Conservation (phyloP, 2,113 vertebrate species). For the Cervus canadensis region DNA sequence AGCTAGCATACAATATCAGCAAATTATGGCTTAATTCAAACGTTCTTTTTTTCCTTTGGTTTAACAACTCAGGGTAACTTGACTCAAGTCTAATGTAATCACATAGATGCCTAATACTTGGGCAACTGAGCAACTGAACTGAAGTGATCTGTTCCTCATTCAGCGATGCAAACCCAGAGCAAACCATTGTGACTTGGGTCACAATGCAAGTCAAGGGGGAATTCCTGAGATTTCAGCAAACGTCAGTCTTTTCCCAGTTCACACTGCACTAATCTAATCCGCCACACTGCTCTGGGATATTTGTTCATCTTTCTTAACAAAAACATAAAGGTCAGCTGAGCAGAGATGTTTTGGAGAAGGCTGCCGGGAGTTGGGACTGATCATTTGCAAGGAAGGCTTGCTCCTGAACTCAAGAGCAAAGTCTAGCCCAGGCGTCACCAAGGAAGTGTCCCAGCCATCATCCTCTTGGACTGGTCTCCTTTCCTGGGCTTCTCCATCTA, state of each 20-base stretch:
- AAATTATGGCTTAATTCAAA: not conserved
- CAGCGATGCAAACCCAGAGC: too few species aligned
- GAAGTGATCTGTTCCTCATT: not conserved
- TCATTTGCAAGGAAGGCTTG: not conserved
- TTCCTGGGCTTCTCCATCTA: too few species aligned
- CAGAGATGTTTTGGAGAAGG: not conserved
- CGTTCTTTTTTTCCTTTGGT: not conserved
- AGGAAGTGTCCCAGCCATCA: not conserved
- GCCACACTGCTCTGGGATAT: rapidly evolving
- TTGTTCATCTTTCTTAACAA: not conserved
- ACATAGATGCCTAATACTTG: not conserved
- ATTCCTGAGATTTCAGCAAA: too few species aligned
- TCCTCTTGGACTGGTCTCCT: rapidly evolving
- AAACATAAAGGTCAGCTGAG: not conserved
- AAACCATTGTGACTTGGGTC: rapidly evolving
- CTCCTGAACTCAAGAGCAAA: not conserved
- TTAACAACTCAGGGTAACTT: not conserved
- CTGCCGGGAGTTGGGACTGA: not conserved
- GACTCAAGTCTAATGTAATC: not conserved
- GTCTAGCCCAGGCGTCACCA: too few species aligned
- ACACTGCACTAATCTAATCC: rapidly evolving
- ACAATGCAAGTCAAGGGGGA: not conserved
- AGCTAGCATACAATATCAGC: not conserved
- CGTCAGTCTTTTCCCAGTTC: too few species aligned
- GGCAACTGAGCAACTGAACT: rapidly evolving